A percentile compares a stretch with the other conserved stretches of the same genome.
These are phyloP conservation scores for Parotocinclus haroldoi DNA, from an alignment of 2,797 vertebrate genomes.

Conservation along the genomic window DNA sequence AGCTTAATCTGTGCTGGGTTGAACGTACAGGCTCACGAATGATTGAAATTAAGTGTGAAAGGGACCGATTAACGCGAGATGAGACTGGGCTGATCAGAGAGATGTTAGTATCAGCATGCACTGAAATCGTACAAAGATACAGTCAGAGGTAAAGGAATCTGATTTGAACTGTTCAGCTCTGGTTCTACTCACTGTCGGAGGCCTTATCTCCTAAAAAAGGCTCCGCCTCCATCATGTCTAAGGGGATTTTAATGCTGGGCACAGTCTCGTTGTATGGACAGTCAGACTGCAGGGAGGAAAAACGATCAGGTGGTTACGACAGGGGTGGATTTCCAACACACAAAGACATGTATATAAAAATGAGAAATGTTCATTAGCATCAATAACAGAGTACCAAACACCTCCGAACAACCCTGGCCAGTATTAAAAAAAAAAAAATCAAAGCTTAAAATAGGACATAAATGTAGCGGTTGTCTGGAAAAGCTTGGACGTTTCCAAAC, in stretches of 20 bases:
- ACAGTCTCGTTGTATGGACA: slow-evolving; percentile 93
- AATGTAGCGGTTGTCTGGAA: no score
- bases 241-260: slow-evolving; percentile 99
- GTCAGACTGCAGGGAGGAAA: slow-evolving; percentile 85
- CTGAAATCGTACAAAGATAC: neutral
- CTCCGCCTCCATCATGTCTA: slow-evolving; percentile 98
- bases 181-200: slow-evolving; percentile 92
- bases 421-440: no score
- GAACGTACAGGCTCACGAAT: no score
- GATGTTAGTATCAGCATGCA: slow-evolving; percentile 35
- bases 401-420: no score
- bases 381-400: no score
- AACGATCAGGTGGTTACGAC: slow-evolving; percentile 2
- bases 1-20: no score
- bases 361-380: no score
- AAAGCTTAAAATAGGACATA: no score
- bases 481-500: no score
- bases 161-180: slow-evolving; percentile 8
- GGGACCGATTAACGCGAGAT: no score
- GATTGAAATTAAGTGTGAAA: no score
- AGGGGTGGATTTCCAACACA: slow-evolving; percentile 7
- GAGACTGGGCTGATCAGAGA: slow-evolving; percentile 4
- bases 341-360: neutral
- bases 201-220: slow-evolving; percentile 97
- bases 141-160: slow-evolving; percentile 14